These are phyloP conservation scores for Oegoconia quadripuncta DNA, from an alignment of 2,888 invertebrate genomes.

Conservation along the genomic window DNA sequence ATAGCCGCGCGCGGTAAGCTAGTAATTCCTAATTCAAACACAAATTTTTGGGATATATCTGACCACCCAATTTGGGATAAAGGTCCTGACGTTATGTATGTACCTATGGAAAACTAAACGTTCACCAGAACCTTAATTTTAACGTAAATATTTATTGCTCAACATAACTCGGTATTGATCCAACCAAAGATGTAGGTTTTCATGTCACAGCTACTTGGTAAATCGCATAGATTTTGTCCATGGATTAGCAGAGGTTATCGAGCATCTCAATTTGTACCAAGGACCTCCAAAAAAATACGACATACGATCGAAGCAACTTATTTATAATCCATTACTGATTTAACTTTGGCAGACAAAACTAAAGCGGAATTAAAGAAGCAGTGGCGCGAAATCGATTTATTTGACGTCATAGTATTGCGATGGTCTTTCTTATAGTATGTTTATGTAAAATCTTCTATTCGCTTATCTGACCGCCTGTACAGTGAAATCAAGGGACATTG, in stretches of 20 bases:
- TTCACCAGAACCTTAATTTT: too few relatives aligned
- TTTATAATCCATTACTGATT: neutral
- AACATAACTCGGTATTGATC: constrained; percentile 43
- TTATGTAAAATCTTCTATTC: constrained; percentile 57
- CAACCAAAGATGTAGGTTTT: constrained; percentile 38
- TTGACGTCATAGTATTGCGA: too few relatives aligned
- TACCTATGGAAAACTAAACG: too few relatives aligned
- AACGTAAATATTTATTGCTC: too few relatives aligned
- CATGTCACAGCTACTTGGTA: constrained; percentile 54
- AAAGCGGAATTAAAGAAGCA: constrained; percentile 10
- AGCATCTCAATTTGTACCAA: constrained; percentile 36
- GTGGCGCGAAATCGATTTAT: constrained; percentile 19
- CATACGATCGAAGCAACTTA: neutral
- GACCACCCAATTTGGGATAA: too few relatives aligned
- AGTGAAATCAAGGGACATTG: constrained; percentile 24
- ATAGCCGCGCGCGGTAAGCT: too few relatives aligned
- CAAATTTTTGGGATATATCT: too few relatives aligned
- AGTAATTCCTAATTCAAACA: too few relatives aligned
- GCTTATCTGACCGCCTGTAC: constrained; percentile 13
- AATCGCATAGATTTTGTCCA: constrained; percentile 65
- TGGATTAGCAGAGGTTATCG: constrained; percentile 71
- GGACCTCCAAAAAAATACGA: neutral
- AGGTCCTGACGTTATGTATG: too few relatives aligned
- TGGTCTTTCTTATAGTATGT: too few relatives aligned
- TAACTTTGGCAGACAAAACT: neutral